Evolutionary conservation across 2,888 invertebrate species (phyloP).

Genomic region (Drosophila planitibia): DNA sequence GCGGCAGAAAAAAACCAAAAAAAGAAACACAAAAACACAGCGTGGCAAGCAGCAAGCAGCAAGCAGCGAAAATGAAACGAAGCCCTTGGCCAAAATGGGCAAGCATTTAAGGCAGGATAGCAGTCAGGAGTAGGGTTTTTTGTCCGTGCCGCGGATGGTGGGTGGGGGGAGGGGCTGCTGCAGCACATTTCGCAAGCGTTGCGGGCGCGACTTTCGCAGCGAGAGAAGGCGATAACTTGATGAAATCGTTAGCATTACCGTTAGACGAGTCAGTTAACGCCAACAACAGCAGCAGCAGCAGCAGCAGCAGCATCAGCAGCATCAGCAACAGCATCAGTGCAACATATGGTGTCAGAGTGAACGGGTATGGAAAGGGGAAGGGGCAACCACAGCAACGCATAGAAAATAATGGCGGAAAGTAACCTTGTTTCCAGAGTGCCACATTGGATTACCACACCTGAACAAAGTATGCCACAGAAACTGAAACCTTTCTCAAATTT

Average conservation of each 20-base stretch:
- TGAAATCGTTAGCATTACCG: conserved; percentile 69
- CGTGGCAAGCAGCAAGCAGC: conserved; percentile 28
- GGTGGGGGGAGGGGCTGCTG: not conserved
- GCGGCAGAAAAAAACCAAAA: not conserved
- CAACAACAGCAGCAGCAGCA: conserved; percentile 29
- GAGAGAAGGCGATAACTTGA: conserved; percentile 55
- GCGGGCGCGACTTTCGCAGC: conserved; percentile 24
- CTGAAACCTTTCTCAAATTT: not conserved
- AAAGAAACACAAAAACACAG: conserved; percentile 6
- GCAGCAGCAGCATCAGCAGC: not conserved
- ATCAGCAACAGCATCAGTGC: conserved; percentile 6
- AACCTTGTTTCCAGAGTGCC: not conserved
- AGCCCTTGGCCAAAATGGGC: conserved; percentile 28
- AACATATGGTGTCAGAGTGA: conserved; percentile 15
- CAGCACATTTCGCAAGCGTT: conserved; percentile 25
- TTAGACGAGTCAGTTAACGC: conserved; percentile 56
- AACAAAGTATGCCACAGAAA: conserved; percentile 7
- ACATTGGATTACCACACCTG: not conserved
- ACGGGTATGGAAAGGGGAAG: not conserved
- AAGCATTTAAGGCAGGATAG: not conserved
- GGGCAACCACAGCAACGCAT: conserved; percentile 23
- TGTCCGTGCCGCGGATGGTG: too few relatives aligned
- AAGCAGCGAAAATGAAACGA: conserved; percentile 46
- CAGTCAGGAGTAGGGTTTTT: not conserved
- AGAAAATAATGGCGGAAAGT: conserved; percentile 32